phyloP scores from a whole-genome alignment of 2,888 invertebrate species.

The Steinernema hermaphroditum region DNA sequence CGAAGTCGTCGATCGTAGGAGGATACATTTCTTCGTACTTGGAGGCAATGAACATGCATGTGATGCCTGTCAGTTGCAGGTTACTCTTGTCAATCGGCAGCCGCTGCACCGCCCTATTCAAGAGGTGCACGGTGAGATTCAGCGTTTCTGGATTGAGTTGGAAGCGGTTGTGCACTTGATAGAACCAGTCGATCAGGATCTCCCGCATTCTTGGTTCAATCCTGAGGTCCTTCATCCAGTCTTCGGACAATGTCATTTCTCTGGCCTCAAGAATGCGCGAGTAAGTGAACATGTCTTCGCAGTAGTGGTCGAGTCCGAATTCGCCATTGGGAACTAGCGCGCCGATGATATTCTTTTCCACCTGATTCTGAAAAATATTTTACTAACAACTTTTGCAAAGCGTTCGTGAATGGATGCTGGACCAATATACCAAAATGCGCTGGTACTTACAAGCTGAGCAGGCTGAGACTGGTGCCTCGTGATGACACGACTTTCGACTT shows the following conservation, averaged over 20 bases:
- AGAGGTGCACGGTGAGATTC: slow-evolving; percentile 81
- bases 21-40: slow-evolving; percentile 93
- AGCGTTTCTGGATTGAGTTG: slow-evolving; percentile 84
- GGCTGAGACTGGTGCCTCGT: background rate
- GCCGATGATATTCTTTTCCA: background rate
- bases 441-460: background rate
- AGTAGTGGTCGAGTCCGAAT: slow-evolving; percentile 74
- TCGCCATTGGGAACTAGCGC: background rate
- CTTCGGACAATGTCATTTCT: slow-evolving; percentile 35
- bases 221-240: slow-evolving; percentile 46
- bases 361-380: background rate
- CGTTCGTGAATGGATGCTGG: too few species aligned
- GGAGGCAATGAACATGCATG: slow-evolving; percentile 85
- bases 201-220: slow-evolving; percentile 84
- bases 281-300: slow-evolving; percentile 80
- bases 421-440: too few species aligned
- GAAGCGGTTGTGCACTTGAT: slow-evolving; percentile 82
- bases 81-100: slow-evolving; percentile 43
- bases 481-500: background rate
- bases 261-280: slow-evolving; percentile 43
- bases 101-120: slow-evolving; percentile 86
- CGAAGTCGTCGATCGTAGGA: slow-evolving; percentile 84
- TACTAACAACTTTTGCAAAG: too few species aligned
- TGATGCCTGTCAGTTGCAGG: slow-evolving; percentile 69
- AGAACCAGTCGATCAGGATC: slow-evolving; percentile 88